Percentiles rank a stretch among this genome's conserved stretches.
Conservation (phyloP, 2,888 invertebrate species). For the Caenorhabditis macrosperma region DNA sequence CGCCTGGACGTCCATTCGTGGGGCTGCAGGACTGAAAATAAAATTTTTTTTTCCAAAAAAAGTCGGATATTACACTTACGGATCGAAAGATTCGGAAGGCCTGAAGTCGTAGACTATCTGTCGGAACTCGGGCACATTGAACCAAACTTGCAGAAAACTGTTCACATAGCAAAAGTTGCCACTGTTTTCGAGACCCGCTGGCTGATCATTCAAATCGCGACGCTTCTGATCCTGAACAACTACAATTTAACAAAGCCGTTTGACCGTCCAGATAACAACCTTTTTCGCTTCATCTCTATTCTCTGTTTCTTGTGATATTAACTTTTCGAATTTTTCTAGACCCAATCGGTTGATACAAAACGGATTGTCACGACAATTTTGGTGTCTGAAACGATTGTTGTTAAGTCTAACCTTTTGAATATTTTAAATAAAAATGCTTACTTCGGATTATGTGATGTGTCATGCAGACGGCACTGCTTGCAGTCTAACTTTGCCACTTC, state of each 20-base stretch:
- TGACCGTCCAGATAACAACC: constrained; percentile 1
- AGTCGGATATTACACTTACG: constrained; percentile 27
- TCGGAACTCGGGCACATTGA: constrained; percentile 77
- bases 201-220: constrained; percentile 70
- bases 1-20: constrained; percentile 72
- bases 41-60: background rate
- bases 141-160: constrained; percentile 80
- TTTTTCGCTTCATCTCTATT: constrained; percentile 58
- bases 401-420: too few species aligned
- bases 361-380: constrained; percentile 74
- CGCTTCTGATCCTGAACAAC: constrained; percentile 57
- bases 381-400: constrained; percentile 15
- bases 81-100: constrained; percentile 59
- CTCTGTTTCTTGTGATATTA: constrained; percentile 62
- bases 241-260: background rate
- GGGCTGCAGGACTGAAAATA: constrained; percentile 55
- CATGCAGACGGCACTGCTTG: constrained; percentile 62
- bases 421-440: too few species aligned
- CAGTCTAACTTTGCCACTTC: constrained; percentile 66
- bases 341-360: constrained; percentile 76
- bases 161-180: constrained; percentile 80
- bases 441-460: constrained; percentile 70
- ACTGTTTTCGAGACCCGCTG: constrained; percentile 75
- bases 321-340: constrained; percentile 77
- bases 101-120: constrained; percentile 78